Base-by-base conservation (phyloP, 2,888 invertebrate genomes). In the Tortricodes alternella region DNA sequence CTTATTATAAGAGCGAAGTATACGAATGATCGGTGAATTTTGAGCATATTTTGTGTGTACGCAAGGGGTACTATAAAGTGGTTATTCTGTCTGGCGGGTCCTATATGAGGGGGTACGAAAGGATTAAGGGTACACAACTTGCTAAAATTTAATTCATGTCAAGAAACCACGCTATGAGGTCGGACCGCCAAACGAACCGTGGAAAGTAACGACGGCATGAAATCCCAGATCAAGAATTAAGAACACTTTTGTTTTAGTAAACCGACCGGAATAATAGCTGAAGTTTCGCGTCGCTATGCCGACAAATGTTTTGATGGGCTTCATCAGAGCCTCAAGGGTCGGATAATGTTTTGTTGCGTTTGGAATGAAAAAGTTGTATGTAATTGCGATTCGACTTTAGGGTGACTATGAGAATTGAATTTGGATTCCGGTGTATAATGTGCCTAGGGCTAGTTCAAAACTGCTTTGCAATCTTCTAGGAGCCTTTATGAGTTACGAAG, bases 181-280 rank as follows among this genome's bases (percentile, higher is more conserved):
- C 67, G 65, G 53, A 61, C 65, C 65, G 70, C 62, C 74, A 78
- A 83, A 80, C 83, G 78, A 78, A 78, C 79, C 81, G 77, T 66
- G 76, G 72, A 79, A 82, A 78, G 73, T 82, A 82, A 83, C 79
- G 80, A 79, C 80, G 78, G 80, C 82, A 79, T 78, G 80, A 83
- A 84, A 84, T 85, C 83, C 78, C 82, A 81, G 81, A 83, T 82
- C 82, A 81, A 77, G 80, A 85, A 84, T 84, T 83, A 84, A 76
- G 78, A 81, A 79, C 76, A 81, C 83, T 84, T 83, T 83, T 84
- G 81, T 82, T 84, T 84, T 76, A 81, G 78, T 76, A 81, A 87
- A 82, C 82, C 78, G 81, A 82, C 74, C 81, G 85, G 80, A 86
- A 87, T 85, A 85, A 87, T 81, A 79, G 81, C 76, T 76, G 73